Evolutionary conservation across 2,113 vertebrate genomes (phyloP), one percentile per base, ranked within the genome.

Genomic region (Tachysurus vachellii): DNA sequence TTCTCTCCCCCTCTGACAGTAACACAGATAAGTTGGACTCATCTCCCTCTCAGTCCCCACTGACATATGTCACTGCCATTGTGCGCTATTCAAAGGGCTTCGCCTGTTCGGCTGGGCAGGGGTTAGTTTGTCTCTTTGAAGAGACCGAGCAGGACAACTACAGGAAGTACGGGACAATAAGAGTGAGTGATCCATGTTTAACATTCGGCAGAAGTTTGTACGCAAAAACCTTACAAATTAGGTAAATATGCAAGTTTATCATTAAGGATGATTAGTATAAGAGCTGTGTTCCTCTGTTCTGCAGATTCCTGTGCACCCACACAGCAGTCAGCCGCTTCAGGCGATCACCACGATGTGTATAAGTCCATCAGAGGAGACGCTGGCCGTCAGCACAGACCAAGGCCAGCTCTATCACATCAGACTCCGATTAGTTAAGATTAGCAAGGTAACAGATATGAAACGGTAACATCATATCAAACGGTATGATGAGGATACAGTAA

Each of bases 61-160:
- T 16, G 12, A 2, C 94, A 36, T 92, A 85, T 59, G 93, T 99
- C 87, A 95, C 95, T 82, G 95, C 96, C 90, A 85, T 99, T 26
- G 90, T 94, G 44, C 85, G 93, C n/a, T 97, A 96, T 92, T 97
- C 97, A 54, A 97, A 95, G 88, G 97, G 98, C 9, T 99, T 99
- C 64, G 95, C 94, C 1, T 99, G 98, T 85, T 96, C 97, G 0
- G 91, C 95, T 13, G 96, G 96, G 2, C 95, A 94, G 2, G 97
- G 96, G 66, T 93, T 92, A 21, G 96, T 98, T 70, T 95, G 95
- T 62, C 90, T 99, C 13, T 98, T 96, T 94, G 96, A 97, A 89
- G 97, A 94, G 92, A 93, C 90, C n/a, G n/a, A 47, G 0, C 92
- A 93, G 7, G 94, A 97, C 71, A n/a, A 85, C 80, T 99, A 97